Percentiles rank a stretch among this genome's conserved stretches.
phyloP scores from a whole-genome alignment of 1,140 invertebrate species.

The Drosophila virilis region DNA sequence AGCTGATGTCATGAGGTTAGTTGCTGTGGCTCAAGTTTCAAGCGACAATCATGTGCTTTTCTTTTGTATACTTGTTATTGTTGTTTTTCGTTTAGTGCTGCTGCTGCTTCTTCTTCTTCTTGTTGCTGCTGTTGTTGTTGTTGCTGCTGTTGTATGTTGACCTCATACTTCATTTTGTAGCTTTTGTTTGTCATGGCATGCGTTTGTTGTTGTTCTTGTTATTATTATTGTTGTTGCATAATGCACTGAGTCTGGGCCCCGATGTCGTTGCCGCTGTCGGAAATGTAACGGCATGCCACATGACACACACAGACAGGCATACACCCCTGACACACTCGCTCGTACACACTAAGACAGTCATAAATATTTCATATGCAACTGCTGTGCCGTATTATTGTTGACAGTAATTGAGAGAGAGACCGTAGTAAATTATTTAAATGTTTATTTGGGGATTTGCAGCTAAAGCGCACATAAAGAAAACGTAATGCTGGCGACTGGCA shows the following conservation, averaged over 20 bases:
- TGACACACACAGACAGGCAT: conserved; percentile 8
- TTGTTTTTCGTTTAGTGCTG: conserved; percentile 1
- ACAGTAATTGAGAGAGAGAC: conserved; percentile 66
- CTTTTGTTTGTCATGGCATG: conserved; percentile 75
- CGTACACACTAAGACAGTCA: conserved; percentile 39
- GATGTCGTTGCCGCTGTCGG: conserved; percentile 56
- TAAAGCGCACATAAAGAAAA: conserved; percentile 14
- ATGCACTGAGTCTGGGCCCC: conserved; percentile 57
- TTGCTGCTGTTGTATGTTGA: conserved; percentile 54
- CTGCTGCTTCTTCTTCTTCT: neutral
- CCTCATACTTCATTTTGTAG: conserved; percentile 81
- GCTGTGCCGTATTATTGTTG: conserved; percentile 61
- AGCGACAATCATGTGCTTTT: conserved; percentile 80
- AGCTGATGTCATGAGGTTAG: conserved; percentile 82
- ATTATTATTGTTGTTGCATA: conserved; percentile 52
- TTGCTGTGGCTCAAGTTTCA: conserved; percentile 80
- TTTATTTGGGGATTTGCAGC: conserved; percentile 62
- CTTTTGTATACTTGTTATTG: conserved; percentile 54
- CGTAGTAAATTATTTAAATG: conserved; percentile 68
- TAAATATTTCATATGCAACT: conserved; percentile 56
- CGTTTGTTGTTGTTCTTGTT: conserved; percentile 32
- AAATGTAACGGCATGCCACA: conserved; percentile 69
- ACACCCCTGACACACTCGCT: neutral
- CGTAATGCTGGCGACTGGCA: neutral
- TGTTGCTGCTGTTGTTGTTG: conserved; percentile 16